Conservation (phyloP, 2,888 invertebrate species). For the Flexamia atlantica region DNA sequence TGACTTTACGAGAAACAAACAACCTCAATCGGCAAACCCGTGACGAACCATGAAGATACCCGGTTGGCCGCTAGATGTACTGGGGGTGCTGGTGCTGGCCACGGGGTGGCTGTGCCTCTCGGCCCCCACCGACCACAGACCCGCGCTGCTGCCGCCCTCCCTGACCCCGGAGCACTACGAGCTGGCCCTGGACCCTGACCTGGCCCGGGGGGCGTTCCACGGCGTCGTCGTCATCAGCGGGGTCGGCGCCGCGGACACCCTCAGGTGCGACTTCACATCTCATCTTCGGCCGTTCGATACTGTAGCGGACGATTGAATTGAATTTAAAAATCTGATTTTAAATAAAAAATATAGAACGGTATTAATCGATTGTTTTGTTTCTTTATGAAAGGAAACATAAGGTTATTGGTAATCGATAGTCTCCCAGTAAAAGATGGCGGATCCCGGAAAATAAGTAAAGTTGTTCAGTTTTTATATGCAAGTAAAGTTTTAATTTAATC, state of each 20-base stretch:
- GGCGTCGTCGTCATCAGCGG: constrained; percentile 45
- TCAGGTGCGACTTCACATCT: no score
- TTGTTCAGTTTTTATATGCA: no score
- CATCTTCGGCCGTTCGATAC: no score
- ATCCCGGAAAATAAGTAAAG: no score
- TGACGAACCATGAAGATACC: constrained; percentile 19
- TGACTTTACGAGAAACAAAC: neutral
- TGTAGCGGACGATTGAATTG: no score
- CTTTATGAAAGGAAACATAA: no score
- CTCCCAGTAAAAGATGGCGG: no score
- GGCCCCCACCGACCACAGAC: neutral
- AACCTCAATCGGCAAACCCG: neutral
- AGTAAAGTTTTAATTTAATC: no score
- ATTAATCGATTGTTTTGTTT: no score
- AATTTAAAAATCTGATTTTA: no score
- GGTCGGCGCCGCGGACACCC: neutral
- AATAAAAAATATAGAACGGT: no score
- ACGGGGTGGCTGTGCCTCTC: constrained; percentile 18
- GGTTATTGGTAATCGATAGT: no score
- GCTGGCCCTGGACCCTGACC: constrained; percentile 12
- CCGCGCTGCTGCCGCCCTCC: constrained; percentile 17
- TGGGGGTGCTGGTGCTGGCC: constrained; percentile 13
- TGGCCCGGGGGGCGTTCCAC: constrained; percentile 17
- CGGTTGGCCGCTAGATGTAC: constrained; percentile 3
- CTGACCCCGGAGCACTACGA: constrained; percentile 42